These are phyloP conservation scores for Hypotaenidia philippensis DNA, from an alignment of 2,797 vertebrate species.

Conservation along the genomic window DNA sequence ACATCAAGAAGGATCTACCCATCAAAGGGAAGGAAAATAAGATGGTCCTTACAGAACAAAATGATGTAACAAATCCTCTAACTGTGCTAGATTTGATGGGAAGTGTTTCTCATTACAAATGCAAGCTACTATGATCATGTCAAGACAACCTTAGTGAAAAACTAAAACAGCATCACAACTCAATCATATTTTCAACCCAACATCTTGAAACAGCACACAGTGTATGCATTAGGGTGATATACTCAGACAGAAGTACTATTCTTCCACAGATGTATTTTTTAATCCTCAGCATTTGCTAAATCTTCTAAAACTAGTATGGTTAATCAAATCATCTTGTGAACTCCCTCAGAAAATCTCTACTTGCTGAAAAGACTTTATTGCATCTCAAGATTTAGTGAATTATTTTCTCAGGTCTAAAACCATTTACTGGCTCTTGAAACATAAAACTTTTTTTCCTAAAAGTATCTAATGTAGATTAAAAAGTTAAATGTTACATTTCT, in stretches of 20 bases:
- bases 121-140: not conserved
- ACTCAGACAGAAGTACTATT: not conserved
- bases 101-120: not conserved
- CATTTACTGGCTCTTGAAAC: not conserved
- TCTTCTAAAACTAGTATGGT: not conserved
- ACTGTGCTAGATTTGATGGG: not conserved
- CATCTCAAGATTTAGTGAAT: not conserved
- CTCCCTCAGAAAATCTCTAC: not conserved
- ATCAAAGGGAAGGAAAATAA: not conserved
- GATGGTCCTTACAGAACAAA: not conserved
- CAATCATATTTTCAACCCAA: not conserved
- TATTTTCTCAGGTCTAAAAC: not conserved
- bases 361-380: not conserved
- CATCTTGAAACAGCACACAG: not conserved
- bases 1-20: not conserved
- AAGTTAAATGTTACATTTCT: slow-evolving; percentile 18
- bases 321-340: not conserved
- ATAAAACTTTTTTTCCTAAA: not conserved
- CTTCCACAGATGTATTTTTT: not conserved
- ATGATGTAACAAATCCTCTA: not conserved
- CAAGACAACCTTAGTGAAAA: not conserved
- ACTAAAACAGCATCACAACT: not conserved
- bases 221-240: not conserved
- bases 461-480: not conserved
- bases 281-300: not conserved